phyloP scores from a whole-genome alignment of 2,888 invertebrate species.

The Lochmaea crataegi region DNA sequence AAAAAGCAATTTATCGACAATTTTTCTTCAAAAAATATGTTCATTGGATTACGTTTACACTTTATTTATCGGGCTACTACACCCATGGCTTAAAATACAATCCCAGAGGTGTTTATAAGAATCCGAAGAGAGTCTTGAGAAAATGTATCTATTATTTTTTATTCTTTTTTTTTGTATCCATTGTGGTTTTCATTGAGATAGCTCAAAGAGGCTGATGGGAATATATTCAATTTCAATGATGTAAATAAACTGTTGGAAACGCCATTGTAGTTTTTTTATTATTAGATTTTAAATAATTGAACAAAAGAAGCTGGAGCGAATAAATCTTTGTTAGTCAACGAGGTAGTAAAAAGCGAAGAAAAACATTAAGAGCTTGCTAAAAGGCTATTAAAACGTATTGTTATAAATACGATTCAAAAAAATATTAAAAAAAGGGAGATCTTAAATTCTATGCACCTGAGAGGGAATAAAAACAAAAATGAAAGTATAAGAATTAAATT shows the following conservation, averaged over 20 bases:
- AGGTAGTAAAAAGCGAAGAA: conserved; percentile 28
- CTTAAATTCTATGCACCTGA: too few species aligned
- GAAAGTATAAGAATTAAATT: too few species aligned
- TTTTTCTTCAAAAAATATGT: too few species aligned
- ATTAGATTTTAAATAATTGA: conserved; percentile 32
- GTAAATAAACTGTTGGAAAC: conserved; percentile 31
- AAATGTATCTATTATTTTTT: conserved; percentile 45
- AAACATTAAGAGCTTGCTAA: too few species aligned
- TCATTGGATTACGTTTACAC: neutral
- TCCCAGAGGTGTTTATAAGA: conserved; percentile 30
- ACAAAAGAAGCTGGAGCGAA: conserved; percentile 25
- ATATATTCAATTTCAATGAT: conserved; percentile 40
- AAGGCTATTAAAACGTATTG: conserved; percentile 8
- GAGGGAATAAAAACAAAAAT: too few species aligned
- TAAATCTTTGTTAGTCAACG: conserved; percentile 35
- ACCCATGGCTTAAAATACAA: conserved; percentile 19
- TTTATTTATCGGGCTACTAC: neutral
- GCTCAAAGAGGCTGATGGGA: conserved; percentile 38
- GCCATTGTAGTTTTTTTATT: conserved; percentile 35
- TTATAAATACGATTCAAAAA: neutral
- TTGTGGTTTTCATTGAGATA: conserved; percentile 35
- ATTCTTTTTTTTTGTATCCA: conserved; percentile 24
- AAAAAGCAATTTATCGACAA: too few species aligned
- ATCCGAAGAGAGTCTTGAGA: conserved; percentile 30
- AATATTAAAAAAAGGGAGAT: too few species aligned